Evolutionary conservation across 2,888 invertebrate genomes (phyloP).

Genomic region (Microctonus aethiopoides): DNA sequence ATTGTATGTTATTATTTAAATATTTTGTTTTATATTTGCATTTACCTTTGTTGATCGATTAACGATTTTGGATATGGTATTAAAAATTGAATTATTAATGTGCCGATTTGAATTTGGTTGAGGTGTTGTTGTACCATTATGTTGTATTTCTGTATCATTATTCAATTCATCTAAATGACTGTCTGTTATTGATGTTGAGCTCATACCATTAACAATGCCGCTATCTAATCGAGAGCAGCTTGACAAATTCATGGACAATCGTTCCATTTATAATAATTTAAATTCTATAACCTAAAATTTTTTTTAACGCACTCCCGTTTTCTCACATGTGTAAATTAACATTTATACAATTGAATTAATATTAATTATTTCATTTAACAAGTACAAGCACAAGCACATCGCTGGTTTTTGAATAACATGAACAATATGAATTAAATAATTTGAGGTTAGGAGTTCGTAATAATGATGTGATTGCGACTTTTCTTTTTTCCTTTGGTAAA

Average conservation of each 20-base stretch:
- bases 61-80: constrained; percentile 64
- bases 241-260: constrained; percentile 24
- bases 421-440: too few species aligned
- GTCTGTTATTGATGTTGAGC: constrained; percentile 12
- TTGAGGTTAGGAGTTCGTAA: too few species aligned
- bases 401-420: too few species aligned
- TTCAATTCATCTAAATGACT: constrained; percentile 8
- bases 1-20: not conserved
- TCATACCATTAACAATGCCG: constrained; percentile 19
- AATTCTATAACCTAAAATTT: not conserved
- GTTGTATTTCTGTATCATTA: not conserved
- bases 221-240: constrained; percentile 29
- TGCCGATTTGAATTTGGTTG: constrained; percentile 49
- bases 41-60: constrained; percentile 62
- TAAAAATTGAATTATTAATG: constrained; percentile 64
- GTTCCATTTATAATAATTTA: constrained; percentile 39
- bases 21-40: too few species aligned
- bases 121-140: constrained; percentile 51
- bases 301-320: not conserved
- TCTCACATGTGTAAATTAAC: not conserved
- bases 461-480: too few species aligned
- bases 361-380: too few species aligned
- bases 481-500: too few species aligned
- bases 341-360: too few species aligned
- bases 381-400: too few species aligned